phyloP scores from a whole-genome alignment of 1,140 invertebrate genomes.

The Drosophila sturtevanti region DNA sequence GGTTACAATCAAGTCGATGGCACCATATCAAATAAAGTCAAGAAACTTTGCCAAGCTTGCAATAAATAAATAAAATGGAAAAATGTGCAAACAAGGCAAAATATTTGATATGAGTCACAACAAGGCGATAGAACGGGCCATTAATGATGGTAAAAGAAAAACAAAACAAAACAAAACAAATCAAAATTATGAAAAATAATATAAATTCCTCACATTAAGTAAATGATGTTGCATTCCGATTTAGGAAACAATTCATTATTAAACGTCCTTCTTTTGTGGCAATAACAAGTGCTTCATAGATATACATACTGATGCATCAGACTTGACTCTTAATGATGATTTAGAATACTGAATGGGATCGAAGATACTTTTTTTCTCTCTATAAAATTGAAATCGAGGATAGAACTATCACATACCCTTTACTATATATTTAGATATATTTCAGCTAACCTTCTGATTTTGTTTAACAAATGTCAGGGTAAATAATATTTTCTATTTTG shows the following conservation, averaged over 20 bases:
- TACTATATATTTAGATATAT: too few species aligned
- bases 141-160: not conserved
- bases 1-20: constrained; percentile 14
- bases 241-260: not conserved
- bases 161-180: constrained; percentile 6
- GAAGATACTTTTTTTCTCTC: too few species aligned
- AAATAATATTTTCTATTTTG: too few species aligned
- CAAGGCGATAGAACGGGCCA: not conserved
- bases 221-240: not conserved
- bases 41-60: constrained; percentile 29
- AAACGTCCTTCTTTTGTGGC: not conserved
- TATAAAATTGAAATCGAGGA: too few species aligned
- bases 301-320: too few species aligned
- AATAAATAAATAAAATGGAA: constrained; percentile 17
- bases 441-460: too few species aligned
- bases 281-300: too few species aligned
- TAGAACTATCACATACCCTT: too few species aligned
- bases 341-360: too few species aligned
- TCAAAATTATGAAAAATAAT: constrained; percentile 5
- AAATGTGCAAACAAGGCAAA: constrained; percentile 17
- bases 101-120: not conserved
- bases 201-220: not conserved
- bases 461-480: too few species aligned
- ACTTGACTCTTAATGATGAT: too few species aligned
- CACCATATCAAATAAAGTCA: constrained; percentile 32